Base-by-base conservation (phyloP, 1,140 invertebrate genomes). In the Subanguina moxae region DNA sequence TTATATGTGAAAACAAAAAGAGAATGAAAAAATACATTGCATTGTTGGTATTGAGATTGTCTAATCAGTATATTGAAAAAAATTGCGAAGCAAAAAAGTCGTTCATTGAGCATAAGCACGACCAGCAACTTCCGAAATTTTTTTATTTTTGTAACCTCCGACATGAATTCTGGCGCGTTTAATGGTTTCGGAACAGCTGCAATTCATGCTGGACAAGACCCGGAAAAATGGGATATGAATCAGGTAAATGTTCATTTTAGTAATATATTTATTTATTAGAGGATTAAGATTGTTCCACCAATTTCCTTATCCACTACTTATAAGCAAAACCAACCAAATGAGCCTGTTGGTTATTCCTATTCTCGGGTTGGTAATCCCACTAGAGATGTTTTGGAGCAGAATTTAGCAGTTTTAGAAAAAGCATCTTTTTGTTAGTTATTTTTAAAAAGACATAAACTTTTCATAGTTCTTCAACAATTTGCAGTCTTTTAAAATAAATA, bases 291-390 rank as follows among this genome's bases (percentile, higher is more conserved):
- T 15, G 88, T 97, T 38, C 89, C 93, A 23, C 92, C 91, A 0
- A 89, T 97, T 73, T 89, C 90, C 1, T 86, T 91, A 77, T 88
- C 93, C 0, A 93, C 94, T 15, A 98, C 94, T 57, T 98, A 91
- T 83, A 90, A 92, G 80, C 94, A 97, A 84, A 87, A 88, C 75
- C 88, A 84, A 30, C 93, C 93, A 13, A 91, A 86, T 19, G 84
- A 92, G 82, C 87, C 89, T 73, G 87, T 86, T 61, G 91, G 91
- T 43, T 97, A 86, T 84, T 92, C 95, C 70, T 98, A 98, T 84
- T 89, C 90, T 0, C 86, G 95, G 82, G 90, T 90, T 84, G 93
- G 93, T n/a, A 99, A 99, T 86, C 94, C 95, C 45, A 93, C 91
- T 0, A 86, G 95, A 76, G 88, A 90, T 73, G 89, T 90, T 59